Evolutionary conservation across 2,113 vertebrate genomes (phyloP), one percentile per base, ranked within the genome.

Genomic region (Tragulus kanchil): DNA sequence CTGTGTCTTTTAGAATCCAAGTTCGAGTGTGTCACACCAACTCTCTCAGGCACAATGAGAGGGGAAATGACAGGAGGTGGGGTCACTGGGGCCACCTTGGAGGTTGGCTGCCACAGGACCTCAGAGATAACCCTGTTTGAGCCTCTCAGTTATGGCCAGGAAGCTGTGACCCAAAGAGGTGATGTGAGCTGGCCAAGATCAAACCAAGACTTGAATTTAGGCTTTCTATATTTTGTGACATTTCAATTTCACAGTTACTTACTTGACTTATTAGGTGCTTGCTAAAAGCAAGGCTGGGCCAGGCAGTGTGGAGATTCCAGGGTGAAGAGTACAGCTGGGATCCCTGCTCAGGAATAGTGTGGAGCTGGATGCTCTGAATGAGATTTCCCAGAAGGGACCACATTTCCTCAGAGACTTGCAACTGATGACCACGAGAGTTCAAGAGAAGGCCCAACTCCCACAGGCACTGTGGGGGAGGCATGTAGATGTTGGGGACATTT

Each of bases 291-390:
- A 84, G 31, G 36, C 54, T 1, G 1, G 23, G 36, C 23, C 5
- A 48, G 50, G 61, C 65, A 78, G 36, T 9, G 26, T 45, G 54
- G 65, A 48, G 61, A 65, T 31, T 92, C 52, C 1, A 58, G 50
- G 42, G 45, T 71, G n/a, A 69, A 62, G 48, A 69, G 52, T 21
- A 77, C 23, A 77, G 1, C 42, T 0, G 0, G 8, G 12, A 10
- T 48, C 21, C 48, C 82, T 61, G 50, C 42, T n/a, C 12, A 61
- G 62, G 71, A 36, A 14, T 3, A 1, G 26, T n/a, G 7, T 12
- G 3, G 67, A 52, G 2, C 3, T 1, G 90, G 3, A 6, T 16
- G n/a, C 1, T 16, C 28, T 28, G 23, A 69, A 45, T 2, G 16
- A 59, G 21, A 77, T 65, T 6, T 64, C 1, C 6, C 54, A 50